Evolutionary conservation across 92 coral and sea anemone genomes (phyloP).

Genomic region (Phenganax stokvisi): DNA sequence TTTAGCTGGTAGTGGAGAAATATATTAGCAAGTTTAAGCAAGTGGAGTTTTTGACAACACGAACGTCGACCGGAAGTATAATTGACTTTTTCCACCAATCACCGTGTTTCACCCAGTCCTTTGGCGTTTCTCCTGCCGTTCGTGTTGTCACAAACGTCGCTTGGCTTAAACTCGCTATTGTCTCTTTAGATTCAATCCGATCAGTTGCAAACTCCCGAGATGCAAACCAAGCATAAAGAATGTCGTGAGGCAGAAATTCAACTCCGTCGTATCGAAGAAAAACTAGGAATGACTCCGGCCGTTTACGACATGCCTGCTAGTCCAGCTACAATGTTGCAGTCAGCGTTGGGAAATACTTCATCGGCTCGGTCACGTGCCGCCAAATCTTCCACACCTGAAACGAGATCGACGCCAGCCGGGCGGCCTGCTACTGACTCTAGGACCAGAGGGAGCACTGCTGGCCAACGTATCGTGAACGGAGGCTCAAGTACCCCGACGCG

Average conservation of each 20-base stretch:
- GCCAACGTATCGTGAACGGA: conserved; percentile 22
- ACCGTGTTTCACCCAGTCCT: too few species aligned
- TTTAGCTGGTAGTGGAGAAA: too few species aligned
- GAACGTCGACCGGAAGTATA: too few species aligned
- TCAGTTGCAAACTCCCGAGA: conserved; percentile 90
- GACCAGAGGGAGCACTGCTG: conserved; percentile 40
- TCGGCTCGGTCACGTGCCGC: not conserved
- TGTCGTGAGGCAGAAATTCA: conserved; percentile 97
- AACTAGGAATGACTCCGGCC: conserved; percentile 96
- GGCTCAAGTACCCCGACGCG: conserved; percentile 25
- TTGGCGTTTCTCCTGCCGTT: too few species aligned
- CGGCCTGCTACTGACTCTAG: conserved; percentile 49
- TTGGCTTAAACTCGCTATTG: not conserved
- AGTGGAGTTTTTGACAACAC: too few species aligned
- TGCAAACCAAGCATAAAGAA: conserved; percentile 83
- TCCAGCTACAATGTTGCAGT: conserved; percentile 92
- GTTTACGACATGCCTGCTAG: conserved; percentile 98
- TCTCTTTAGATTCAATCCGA: conserved; percentile 62
- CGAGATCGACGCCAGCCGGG: conserved; percentile 61
- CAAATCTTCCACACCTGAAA: conserved; percentile 56
- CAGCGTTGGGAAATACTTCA: conserved; percentile 53
- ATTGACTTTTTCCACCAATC: too few species aligned
- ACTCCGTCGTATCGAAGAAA: conserved; percentile 87
- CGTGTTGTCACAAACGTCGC: too few species aligned
- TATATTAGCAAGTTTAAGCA: too few species aligned